A percentile compares a stretch with the other conserved stretches of the same genome.
These are phyloP conservation scores for Vesta saturnalis DNA, from an alignment of 2,888 invertebrate genomes.

Conservation along the genomic window DNA sequence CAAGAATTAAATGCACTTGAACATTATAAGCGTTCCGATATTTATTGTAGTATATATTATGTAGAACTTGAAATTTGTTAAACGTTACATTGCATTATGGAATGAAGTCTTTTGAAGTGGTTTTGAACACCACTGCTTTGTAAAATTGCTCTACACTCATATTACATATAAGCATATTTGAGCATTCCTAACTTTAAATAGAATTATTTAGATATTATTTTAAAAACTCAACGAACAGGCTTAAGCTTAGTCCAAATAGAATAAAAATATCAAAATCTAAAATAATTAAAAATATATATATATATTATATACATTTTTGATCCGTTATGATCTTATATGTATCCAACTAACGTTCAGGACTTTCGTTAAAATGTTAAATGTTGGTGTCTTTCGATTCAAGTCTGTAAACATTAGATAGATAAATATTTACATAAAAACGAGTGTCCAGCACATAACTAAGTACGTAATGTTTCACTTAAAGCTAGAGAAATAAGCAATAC, in stretches of 20 bases:
- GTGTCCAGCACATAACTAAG: slow-evolving; percentile 54
- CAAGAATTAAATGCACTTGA: neutral
- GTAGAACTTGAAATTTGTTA: neutral
- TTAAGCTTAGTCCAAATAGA: slow-evolving; percentile 35
- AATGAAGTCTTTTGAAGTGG: slow-evolving; percentile 22
- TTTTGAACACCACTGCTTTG: slow-evolving; percentile 17
- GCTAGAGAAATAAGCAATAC: slow-evolving; percentile 58
- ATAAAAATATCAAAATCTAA: slow-evolving; percentile 41
- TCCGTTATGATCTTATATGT: slow-evolving; percentile 36
- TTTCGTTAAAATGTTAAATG: no score
- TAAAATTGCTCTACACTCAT: slow-evolving; percentile 24
- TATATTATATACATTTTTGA: slow-evolving; percentile 37
- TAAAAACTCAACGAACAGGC: slow-evolving; percentile 43
- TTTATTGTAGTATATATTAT: neutral
- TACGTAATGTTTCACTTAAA: slow-evolving; percentile 59
- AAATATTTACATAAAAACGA: slow-evolving; percentile 23
- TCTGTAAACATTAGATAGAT: slow-evolving; percentile 24
- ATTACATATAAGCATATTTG: slow-evolving; percentile 29
- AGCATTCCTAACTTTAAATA: slow-evolving; percentile 33
- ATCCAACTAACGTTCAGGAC: no score
- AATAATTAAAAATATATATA: slow-evolving; percentile 28
- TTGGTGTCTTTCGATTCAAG: neutral
- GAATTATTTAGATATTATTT: slow-evolving; percentile 43
- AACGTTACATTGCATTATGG: slow-evolving; percentile 17
- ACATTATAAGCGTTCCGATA: neutral